A percentile compares a stretch with the other conserved stretches of the same genome.
These are phyloP conservation scores for Embiotoca jacksoni DNA, from an alignment of 2,113 vertebrate species.

Conservation along the genomic window DNA sequence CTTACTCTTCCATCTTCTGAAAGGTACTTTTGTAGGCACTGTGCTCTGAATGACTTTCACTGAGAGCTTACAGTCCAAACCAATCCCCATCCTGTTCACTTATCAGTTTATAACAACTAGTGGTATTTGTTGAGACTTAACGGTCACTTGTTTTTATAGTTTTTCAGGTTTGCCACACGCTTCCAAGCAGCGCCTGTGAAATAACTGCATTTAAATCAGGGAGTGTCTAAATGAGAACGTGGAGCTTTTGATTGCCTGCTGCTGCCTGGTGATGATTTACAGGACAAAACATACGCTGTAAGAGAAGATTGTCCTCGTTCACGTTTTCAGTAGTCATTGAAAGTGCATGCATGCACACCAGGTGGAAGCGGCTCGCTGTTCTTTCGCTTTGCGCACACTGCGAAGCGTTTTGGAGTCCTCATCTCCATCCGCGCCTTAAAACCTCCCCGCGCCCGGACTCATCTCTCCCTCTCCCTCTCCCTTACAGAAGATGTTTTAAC, in stretches of 20 bases:
- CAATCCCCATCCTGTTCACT: no score
- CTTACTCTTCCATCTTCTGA: background rate
- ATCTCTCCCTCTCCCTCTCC: constrained; percentile 15
- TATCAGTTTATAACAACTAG: no score
- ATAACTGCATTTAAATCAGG: background rate
- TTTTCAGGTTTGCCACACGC: no score
- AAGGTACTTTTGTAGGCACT: background rate
- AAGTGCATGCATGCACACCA: constrained; percentile 39
- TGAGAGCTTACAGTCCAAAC: no score
- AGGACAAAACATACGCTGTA: background rate
- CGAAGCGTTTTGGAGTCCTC: constrained; percentile 35
- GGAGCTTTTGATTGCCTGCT: background rate
- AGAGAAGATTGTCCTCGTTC: constrained; percentile 25
- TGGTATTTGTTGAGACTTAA: no score
- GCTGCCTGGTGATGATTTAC: background rate
- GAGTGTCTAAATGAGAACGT: background rate
- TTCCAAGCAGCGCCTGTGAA: no score
- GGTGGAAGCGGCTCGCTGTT: constrained; percentile 34
- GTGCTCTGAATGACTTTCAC: background rate
- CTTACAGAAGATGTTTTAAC: constrained; percentile 46
- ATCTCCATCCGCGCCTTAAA: constrained; percentile 29
- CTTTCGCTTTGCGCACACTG: constrained; percentile 30
- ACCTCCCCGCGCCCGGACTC: constrained; percentile 23
- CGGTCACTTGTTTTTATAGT: no score
- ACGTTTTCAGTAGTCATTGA: background rate